Evolutionary conservation across 1,140 invertebrate genomes (phyloP), one percentile per base, ranked within the genome.

Genomic region (Calliopsis andreniformis): DNA sequence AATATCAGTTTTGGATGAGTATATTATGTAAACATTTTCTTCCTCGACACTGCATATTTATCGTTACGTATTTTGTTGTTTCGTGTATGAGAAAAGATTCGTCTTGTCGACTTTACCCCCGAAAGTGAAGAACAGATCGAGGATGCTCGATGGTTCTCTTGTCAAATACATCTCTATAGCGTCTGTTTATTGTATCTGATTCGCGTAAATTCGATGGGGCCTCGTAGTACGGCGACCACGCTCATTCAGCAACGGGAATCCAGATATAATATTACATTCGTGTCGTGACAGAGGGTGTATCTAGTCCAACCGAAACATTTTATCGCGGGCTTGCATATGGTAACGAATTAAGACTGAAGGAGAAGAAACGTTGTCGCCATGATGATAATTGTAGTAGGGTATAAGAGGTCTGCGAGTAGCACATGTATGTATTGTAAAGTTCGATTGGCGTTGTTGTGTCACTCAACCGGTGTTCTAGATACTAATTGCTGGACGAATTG

Each of bases 201-300:
- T 62, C 43, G 32, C 20, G 39, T 47, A 61, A 70, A 61, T n/a
- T 61, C 16, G 8, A 23, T 30, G 8, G 55, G 3, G 28, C 16
- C 53, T 20, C 55, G 18, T 49, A 7, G 8, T 20, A 68, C 51
- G 25, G 35, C n/a, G 49, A 18, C 23, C 2, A 20, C 32, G 45
- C 62, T 71, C 49, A 47, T 49, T 62, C 43, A 62, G 58, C 68
- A 61, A 30, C 42, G 68, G 16, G 0, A 12, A 0, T 25, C 28
- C 47, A 62, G 43, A n/a, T 49, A 49, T 62, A 71, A 71, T 49
- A 39, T 43, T n/a, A 20, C 23, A 25, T n/a, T 30, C 1, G 14
- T 23, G 18, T 59, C 56, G 56, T 20, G 55, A 39, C n/a, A 3
- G 12, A 25, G 8, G 8, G 14, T 14, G 42, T 49, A 69, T 61